These are phyloP conservation scores for Cecidostiba fungosa DNA, from an alignment of 2,888 invertebrate genomes.

Conservation along the genomic window DNA sequence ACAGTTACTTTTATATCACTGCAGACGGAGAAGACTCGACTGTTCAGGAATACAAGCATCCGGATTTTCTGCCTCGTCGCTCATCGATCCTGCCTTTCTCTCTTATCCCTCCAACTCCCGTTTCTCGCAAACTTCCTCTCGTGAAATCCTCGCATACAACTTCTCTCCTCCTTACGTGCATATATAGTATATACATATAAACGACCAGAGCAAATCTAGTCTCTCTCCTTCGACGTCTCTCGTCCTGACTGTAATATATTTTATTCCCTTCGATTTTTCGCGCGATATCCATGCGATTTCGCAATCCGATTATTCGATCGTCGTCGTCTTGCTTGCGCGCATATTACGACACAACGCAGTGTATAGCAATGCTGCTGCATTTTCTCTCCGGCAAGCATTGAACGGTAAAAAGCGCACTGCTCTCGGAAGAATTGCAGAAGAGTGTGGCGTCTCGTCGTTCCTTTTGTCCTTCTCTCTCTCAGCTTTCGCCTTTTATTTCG, in stretches of 20 bases:
- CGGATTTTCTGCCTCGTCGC: not conserved
- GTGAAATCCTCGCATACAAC: not conserved
- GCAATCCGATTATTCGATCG: slow-evolving; percentile 34
- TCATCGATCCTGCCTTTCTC: not conserved
- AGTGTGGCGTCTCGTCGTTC: not conserved
- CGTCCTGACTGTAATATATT: not conserved
- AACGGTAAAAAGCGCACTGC: slow-evolving; percentile 20
- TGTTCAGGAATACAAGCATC: not conserved
- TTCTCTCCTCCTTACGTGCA: no score
- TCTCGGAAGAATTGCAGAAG: not conserved
- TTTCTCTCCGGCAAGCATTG: not conserved
- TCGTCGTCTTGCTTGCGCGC: not conserved
- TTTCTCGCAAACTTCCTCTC: not conserved
- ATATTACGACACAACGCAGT: slow-evolving; percentile 26
- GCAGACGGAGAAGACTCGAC: not conserved
- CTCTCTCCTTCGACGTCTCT: not conserved
- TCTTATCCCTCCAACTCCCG: slow-evolving; percentile 26
- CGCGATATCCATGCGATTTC: slow-evolving; percentile 17
- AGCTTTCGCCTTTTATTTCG: slow-evolving; percentile 19
- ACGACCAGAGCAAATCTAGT: no score
- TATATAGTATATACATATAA: no score
- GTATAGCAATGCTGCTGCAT: not conserved
- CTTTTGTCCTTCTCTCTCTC: not conserved
- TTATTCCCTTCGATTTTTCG: slow-evolving; percentile 29
- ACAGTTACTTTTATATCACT: slow-evolving; percentile 14